These are phyloP conservation scores for Tetragonisca angustula DNA, from an alignment of 2,888 invertebrate species.

Conservation along the genomic window DNA sequence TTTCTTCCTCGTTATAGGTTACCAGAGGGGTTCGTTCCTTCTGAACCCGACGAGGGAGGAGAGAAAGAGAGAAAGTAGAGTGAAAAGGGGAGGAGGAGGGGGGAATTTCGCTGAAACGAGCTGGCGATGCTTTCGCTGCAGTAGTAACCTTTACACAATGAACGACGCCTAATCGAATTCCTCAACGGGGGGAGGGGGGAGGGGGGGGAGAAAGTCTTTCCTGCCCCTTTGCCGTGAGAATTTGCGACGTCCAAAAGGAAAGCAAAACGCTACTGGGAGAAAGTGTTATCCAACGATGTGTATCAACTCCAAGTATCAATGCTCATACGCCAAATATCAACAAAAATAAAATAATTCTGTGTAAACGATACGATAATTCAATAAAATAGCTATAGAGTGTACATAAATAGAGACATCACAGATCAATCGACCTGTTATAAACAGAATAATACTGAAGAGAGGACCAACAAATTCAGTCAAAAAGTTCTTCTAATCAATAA, in stretches of 20 bases:
- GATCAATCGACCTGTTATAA: too few species aligned
- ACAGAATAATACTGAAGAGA: too few species aligned
- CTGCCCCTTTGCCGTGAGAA: conserved; percentile 20
- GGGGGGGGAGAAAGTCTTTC: conserved; percentile 18
- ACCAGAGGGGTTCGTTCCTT: conserved; percentile 42
- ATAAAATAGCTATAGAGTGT: too few species aligned
- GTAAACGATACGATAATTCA: too few species aligned
- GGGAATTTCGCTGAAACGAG: conserved; percentile 54
- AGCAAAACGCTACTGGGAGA: not conserved
- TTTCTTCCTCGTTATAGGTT: conserved; percentile 71
- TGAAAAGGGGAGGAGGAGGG: not conserved
- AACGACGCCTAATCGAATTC: conserved; percentile 58
- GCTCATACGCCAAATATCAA: too few species aligned
- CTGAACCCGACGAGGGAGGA: conserved; percentile 23
- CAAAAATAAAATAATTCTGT: too few species aligned
- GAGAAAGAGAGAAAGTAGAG: not conserved
- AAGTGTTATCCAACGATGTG: not conserved
- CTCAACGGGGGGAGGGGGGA: not conserved
- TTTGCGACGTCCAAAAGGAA: conserved; percentile 19
- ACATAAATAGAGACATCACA: too few species aligned
- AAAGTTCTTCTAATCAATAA: too few species aligned
- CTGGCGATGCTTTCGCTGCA: conserved; percentile 38
- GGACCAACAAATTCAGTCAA: too few species aligned
- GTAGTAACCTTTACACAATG: conserved; percentile 58
- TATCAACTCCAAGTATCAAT: too few species aligned